Base-by-base conservation (phyloP, 2,888 invertebrate genomes). In the Euzetes globulus region DNA sequence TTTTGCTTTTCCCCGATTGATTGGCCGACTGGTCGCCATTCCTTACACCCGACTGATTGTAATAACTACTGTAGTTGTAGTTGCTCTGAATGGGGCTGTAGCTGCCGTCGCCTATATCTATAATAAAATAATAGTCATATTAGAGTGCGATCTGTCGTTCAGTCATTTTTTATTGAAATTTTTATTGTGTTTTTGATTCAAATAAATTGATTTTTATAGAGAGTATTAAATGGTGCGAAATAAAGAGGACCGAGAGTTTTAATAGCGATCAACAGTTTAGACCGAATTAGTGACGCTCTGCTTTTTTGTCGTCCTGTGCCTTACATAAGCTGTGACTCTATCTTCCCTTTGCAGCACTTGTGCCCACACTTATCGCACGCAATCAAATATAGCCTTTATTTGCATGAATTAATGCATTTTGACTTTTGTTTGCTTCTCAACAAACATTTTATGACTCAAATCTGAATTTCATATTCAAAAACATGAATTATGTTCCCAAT, bases 1-100 rank as follows among this genome's bases (percentile, higher is more conserved):
- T 87, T 82, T 95, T 95, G 75, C 94, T 84, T 81, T 94, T 83
- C 1, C 13, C 33, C n/a, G 70, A 25, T 1, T 70, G 45, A 25
- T 5, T 47, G 41, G 25, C 27, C 63, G 47, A 70, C 5, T 70
- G 70, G 9, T 41, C 70, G 27, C 45, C 70, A 4, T 22, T 70
- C 13, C 45, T 41, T 5, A 70, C 25, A 22, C 13, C 19, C 17
- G 70, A 47, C 22, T 11, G 70, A 58, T 60, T 60, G 60, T 60
- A 29, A 33, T 37, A 27, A 37, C 37, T 41, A 37, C n/a, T 37
- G 1, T 19, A 11, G 19, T 29, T 65, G 19, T 37, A 41, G 11
- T 65, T 33, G n/a, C 9, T 65, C 11, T 17, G 33, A 65, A n/a
- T 33, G 11, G 63, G 4, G 15, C 15, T 58, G 63, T 65, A 33